Percentiles rank a stretch among this genome's conserved stretches.
Conservation (phyloP, 92 coral and sea anemone genomes). For the Zoanthus sansibaricus region DNA sequence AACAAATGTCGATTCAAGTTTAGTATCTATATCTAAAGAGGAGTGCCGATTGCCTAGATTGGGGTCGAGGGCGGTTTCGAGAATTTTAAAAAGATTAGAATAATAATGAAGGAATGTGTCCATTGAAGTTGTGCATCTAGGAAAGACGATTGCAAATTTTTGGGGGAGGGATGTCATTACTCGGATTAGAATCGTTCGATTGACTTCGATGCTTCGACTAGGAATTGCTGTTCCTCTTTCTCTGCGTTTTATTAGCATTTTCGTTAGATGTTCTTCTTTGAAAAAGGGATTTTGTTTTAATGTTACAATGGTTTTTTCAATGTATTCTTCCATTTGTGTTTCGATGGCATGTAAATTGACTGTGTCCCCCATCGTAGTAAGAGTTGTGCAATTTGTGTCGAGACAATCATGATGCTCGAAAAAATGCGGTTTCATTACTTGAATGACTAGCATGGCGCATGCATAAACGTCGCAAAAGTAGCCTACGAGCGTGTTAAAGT, state of each 20-base stretch:
- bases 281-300: conserved; percentile 6
- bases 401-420: not conserved
- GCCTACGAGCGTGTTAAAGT: not conserved
- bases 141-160: not conserved
- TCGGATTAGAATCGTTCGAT: not conserved
- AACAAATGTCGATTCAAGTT: not conserved
- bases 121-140: not conserved
- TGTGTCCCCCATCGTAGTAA: not conserved
- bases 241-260: not conserved
- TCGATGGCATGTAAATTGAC: not conserved
- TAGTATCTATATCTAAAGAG: not conserved
- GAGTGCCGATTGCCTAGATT: not conserved
- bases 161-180: not conserved
- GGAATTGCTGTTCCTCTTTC: not conserved
- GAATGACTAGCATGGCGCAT: not conserved
- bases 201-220: not conserved
- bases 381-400: not conserved
- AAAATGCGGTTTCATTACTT: not conserved
- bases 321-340: not conserved
- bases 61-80: not conserved
- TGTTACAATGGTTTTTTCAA: not conserved
- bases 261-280: not conserved
- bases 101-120: not conserved
- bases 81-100: not conserved
- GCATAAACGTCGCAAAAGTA: conserved; percentile 20